These are phyloP conservation scores for Meloidogyne floridensis DNA, from an alignment of 1,140 invertebrate species.

Conservation along the genomic window DNA sequence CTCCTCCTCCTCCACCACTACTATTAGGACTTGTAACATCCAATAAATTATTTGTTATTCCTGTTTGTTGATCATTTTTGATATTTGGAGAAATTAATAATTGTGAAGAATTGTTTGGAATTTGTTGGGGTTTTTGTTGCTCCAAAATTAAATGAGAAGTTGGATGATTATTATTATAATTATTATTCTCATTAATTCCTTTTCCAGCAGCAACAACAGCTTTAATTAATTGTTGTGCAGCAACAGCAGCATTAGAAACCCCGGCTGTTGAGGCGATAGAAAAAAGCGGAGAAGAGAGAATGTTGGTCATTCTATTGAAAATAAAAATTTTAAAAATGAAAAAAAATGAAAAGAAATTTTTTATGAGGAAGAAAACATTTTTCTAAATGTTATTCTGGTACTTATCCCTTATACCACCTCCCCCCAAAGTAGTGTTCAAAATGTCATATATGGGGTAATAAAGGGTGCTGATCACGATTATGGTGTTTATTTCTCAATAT, in stretches of 20 bases:
- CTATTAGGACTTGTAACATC: not conserved
- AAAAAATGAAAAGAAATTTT: too few relatives aligned
- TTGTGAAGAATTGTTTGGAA: not conserved
- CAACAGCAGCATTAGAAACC: not conserved
- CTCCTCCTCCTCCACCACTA: not conserved
- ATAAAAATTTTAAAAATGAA: too few relatives aligned
- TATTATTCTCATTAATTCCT: not conserved
- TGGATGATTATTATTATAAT: not conserved
- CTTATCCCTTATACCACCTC: too few relatives aligned
- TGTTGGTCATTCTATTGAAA: not conserved
- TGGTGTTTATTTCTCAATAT: too few relatives aligned
- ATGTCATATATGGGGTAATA: too few relatives aligned
- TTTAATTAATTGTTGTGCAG: not conserved
- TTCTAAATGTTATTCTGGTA: too few relatives aligned
- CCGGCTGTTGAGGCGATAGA: not conserved
- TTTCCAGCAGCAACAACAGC: not conserved
- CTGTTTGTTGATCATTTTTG: not conserved
- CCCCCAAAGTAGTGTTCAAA: too few relatives aligned
- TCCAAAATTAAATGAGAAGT: not conserved
- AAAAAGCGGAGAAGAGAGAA: not conserved
- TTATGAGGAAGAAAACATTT: too few relatives aligned
- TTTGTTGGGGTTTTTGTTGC: not conserved
- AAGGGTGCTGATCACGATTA: too few relatives aligned
- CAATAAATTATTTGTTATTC: not conserved
- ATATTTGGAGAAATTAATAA: not conserved